Evolutionary conservation across 1,140 invertebrate species (phyloP).

Genomic region (Orius insidiosus): DNA sequence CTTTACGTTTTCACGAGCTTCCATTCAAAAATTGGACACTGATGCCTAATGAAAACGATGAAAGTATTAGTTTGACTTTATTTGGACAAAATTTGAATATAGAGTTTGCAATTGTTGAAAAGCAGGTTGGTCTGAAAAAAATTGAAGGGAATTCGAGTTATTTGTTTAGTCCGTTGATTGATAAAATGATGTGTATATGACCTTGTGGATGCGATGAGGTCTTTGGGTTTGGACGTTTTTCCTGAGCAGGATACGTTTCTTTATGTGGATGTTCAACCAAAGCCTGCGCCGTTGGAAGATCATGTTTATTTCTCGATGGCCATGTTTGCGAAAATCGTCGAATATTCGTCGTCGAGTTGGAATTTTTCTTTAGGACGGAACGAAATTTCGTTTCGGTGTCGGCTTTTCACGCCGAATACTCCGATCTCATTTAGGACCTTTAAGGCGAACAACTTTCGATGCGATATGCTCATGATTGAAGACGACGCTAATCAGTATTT

Average conservation of each 20-base stretch:
- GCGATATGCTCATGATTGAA: too few species aligned
- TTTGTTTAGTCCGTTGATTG: background rate
- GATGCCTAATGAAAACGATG: too few species aligned
- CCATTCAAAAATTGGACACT: background rate
- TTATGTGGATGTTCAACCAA: background rate
- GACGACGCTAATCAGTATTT: too few species aligned
- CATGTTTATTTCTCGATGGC: conserved; percentile 2
- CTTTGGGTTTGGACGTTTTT: background rate
- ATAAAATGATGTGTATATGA: background rate
- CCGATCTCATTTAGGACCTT: too few species aligned
- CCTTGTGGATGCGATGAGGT: background rate
- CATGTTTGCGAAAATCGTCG: conserved; percentile 1
- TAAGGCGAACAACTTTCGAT: too few species aligned
- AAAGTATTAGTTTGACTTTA: too few species aligned
- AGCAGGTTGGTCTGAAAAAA: too few species aligned
- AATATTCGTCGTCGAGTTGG: background rate
- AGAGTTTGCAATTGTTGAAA: too few species aligned
- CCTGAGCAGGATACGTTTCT: conserved; percentile 4
- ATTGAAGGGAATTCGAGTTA: background rate
- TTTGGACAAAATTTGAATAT: too few species aligned
- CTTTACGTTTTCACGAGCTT: too few species aligned
- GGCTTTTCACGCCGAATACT: too few species aligned
- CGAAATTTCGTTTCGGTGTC: too few species aligned
- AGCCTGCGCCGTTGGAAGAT: background rate
- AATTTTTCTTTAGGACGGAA: background rate